A percentile compares a stretch with the other conserved stretches of the same genome.
These are phyloP conservation scores for Nansenia antarctica DNA, from an alignment of 2,113 vertebrate species.

Conservation along the genomic window DNA sequence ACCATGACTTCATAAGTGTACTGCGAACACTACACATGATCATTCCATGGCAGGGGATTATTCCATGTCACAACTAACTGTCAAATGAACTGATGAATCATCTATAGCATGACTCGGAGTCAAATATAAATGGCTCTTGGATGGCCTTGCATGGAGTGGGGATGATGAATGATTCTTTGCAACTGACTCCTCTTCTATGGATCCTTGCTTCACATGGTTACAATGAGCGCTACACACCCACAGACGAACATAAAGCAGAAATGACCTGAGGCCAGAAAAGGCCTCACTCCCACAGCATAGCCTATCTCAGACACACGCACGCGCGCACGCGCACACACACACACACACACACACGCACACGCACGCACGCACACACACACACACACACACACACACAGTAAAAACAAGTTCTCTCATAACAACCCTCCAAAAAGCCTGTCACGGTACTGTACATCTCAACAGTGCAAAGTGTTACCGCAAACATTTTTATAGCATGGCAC, in stretches of 20 bases:
- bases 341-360: slow-evolving; percentile 21
- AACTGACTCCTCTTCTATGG: slow-evolving; percentile 34
- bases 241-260: slow-evolving; percentile 60
- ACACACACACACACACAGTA: slow-evolving; percentile 22
- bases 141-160: not conserved
- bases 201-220: slow-evolving; percentile 41
- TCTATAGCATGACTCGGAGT: slow-evolving; percentile 12
- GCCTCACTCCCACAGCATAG: slow-evolving; percentile 57
- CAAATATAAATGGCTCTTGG: slow-evolving; percentile 30
- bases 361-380: slow-evolving; percentile 14
- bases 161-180: slow-evolving; percentile 32
- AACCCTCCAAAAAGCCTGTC: slow-evolving; percentile 31
- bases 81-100: slow-evolving; percentile 10
- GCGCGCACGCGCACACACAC: too few species aligned
- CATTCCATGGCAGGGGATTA: slow-evolving; percentile 2
- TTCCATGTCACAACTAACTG: slow-evolving; percentile 13
- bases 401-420: slow-evolving; percentile 44
- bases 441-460: slow-evolving; percentile 27
- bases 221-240: slow-evolving; percentile 39
- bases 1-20: slow-evolving; percentile 19
- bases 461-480: slow-evolving; percentile 38
- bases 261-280: slow-evolving; percentile 49
- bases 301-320: slow-evolving; percentile 36
- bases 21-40: slow-evolving; percentile 18
- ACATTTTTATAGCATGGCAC: slow-evolving; percentile 37